phyloP scores from a whole-genome alignment of 2,113 vertebrate genomes.

The Passer domesticus region DNA sequence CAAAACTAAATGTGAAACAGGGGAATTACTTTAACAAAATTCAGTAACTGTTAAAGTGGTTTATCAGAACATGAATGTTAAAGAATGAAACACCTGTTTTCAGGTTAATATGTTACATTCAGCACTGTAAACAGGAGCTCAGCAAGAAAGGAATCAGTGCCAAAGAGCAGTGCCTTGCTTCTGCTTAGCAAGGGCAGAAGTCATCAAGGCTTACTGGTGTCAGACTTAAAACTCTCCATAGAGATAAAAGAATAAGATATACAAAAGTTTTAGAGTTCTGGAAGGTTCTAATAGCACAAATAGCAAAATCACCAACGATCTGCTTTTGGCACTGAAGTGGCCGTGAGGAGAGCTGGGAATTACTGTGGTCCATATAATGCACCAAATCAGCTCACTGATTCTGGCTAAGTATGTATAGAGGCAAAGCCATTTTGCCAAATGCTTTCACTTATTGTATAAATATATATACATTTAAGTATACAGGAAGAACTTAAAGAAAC shows the following conservation, averaged over 20 bases:
- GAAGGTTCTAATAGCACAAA: background rate
- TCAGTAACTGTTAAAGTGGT: background rate
- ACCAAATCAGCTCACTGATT: background rate
- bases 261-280: background rate
- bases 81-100: background rate
- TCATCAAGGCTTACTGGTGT: background rate
- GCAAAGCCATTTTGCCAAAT: background rate
- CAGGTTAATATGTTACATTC: background rate
- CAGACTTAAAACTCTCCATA: background rate
- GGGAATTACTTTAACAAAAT: background rate
- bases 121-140: background rate
- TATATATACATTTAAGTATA: background rate
- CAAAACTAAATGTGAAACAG: background rate
- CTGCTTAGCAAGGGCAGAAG: background rate
- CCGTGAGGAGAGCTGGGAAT: background rate
- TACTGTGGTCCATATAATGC: background rate
- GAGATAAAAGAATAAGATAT: background rate
- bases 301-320: background rate
- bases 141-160: background rate
- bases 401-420: background rate
- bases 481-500: background rate
- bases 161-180: background rate
- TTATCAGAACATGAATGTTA: constrained; percentile 15
- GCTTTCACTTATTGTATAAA: background rate
- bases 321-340: background rate